Conservation (phyloP, 1,140 invertebrate species). For the Hycleus phaleratus region DNA sequence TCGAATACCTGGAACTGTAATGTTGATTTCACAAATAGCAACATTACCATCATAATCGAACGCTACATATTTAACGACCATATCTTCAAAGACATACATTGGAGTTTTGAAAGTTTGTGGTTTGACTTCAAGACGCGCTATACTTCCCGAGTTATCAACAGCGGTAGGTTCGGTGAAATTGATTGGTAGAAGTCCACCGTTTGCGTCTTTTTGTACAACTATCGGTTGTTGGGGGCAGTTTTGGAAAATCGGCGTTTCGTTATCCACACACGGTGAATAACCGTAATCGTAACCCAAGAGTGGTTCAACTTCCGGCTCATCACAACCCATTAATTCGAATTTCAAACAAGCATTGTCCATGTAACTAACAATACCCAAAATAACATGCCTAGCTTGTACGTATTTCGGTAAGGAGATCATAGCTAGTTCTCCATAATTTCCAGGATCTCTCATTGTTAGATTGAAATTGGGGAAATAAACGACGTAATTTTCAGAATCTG, state of each 20-base stretch:
- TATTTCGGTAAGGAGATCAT: slow-evolving; percentile 93
- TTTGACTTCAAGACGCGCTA: slow-evolving; percentile 84
- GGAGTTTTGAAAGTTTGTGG: slow-evolving; percentile 87
- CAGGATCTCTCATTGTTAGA: slow-evolving; percentile 84
- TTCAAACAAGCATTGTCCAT: slow-evolving; percentile 95
- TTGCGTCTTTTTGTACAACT: slow-evolving; percentile 76
- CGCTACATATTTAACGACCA: slow-evolving; percentile 89
- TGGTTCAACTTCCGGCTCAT: slow-evolving; percentile 70
- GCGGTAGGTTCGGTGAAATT: slow-evolving; percentile 90
- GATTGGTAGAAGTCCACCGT: slow-evolving; percentile 78
- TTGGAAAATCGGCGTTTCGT: slow-evolving; percentile 92
- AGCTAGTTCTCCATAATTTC: slow-evolving; percentile 89
- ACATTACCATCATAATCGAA: slow-evolving; percentile 96
- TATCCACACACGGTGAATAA: slow-evolving; percentile 91
- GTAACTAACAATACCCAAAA: slow-evolving; percentile 89
- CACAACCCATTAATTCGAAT: slow-evolving; percentile 93
- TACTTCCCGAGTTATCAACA: slow-evolving; percentile 88
- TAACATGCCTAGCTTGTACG: slow-evolving; percentile 87
- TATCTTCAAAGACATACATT: slow-evolving; percentile 80
- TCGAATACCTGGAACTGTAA: slow-evolving; percentile 68
- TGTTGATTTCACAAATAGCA: slow-evolving; percentile 93
- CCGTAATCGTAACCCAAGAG: slow-evolving; percentile 89
- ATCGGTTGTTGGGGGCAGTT: slow-evolving; percentile 92
- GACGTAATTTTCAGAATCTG: slow-evolving; percentile 88
- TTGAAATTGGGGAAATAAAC: slow-evolving; percentile 96